These are phyloP conservation scores for Megalopta genalis DNA, from an alignment of 1,140 invertebrate species.

Conservation along the genomic window DNA sequence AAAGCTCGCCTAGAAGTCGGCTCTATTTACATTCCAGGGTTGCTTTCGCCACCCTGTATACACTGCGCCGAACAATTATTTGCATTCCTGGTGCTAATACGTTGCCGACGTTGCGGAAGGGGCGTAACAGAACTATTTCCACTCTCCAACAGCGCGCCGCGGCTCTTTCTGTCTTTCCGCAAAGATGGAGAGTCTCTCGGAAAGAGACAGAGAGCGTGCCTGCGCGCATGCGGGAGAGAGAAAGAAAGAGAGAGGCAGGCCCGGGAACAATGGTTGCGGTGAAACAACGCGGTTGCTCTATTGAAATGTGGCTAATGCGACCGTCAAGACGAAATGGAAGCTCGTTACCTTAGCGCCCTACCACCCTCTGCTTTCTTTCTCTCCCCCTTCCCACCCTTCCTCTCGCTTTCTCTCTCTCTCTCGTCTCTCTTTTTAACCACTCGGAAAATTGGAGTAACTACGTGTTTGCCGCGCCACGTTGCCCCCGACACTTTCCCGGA, in stretches of 20 bases:
- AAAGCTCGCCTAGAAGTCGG: constrained; percentile 53
- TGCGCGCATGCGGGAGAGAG: background rate
- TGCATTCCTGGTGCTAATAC: constrained; percentile 72
- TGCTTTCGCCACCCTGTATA: constrained; percentile 69
- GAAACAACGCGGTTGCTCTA: constrained; percentile 20
- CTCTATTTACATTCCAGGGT: constrained; percentile 76
- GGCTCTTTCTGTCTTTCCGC: background rate
- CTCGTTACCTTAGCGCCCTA: constrained; percentile 14
- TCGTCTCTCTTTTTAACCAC: background rate
- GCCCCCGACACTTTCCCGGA: background rate
- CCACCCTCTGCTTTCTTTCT: no score
- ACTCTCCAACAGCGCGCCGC: background rate
- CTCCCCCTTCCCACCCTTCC: no score
- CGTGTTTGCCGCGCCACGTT: constrained; percentile 17
- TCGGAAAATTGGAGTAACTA: constrained; percentile 41
- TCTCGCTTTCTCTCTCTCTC: no score
- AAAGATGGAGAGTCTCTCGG: background rate
- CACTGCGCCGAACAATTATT: constrained; percentile 75
- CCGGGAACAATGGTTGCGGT: constrained; percentile 20
- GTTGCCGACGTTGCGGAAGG: constrained; percentile 35
- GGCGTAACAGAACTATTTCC: constrained; percentile 33
- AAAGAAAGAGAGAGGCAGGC: background rate
- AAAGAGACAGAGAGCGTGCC: no score
- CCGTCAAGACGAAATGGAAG: constrained; percentile 27
- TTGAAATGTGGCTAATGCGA: constrained; percentile 38